Evolutionary conservation across 2,113 vertebrate species (phyloP), one percentile per base, ranked within the genome.

Genomic region (Morone chrysops): DNA sequence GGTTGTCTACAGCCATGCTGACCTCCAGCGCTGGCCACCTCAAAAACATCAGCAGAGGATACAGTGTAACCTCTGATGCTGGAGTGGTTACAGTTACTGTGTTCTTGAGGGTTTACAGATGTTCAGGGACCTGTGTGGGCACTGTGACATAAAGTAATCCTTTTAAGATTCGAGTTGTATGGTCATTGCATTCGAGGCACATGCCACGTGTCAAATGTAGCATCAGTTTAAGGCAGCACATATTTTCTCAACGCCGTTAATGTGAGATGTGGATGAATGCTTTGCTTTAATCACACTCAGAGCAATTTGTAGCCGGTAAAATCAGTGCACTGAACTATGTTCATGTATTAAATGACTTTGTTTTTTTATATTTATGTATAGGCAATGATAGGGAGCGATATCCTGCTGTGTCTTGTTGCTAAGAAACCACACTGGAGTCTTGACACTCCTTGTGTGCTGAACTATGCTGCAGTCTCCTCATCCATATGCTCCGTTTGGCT

Each of bases 1-100:
- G 89, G 95, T 97, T 0, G 92, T 96, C 60, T 97, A 97, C 86
- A 95, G 96, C 59, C 95, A 94, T 80, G 91, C 83, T 0, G 96
- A 97, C 88, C 93, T 97, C 47, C 65, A 59, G 8, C 56, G 1
- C 57, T 51, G 50, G 57, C 45, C 56, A 7, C 6, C 11, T 36
- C 66, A 18, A 12, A 6, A 77, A 48, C 40, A 11, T 68, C 63
- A 38, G 54, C 72, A 6, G 38, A 71, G 59, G n/a, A 45, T 9
- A 10, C 38, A 2, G 16, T 0, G 41, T 25, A 25, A 10, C 17
- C 38, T 31, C 9, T 41, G 43, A 2, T 48, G 56, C 45, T 40
- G 50, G 22, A 80, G 18, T 6, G 11, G 5, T 63, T 54, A 16
- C 56, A 57, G 62, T 65, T 6, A 16, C 40, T 31, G n/a, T 36